These are phyloP conservation scores for Macrobrachium rosenbergii DNA, from an alignment of 1,140 invertebrate species.

Conservation along the genomic window DNA sequence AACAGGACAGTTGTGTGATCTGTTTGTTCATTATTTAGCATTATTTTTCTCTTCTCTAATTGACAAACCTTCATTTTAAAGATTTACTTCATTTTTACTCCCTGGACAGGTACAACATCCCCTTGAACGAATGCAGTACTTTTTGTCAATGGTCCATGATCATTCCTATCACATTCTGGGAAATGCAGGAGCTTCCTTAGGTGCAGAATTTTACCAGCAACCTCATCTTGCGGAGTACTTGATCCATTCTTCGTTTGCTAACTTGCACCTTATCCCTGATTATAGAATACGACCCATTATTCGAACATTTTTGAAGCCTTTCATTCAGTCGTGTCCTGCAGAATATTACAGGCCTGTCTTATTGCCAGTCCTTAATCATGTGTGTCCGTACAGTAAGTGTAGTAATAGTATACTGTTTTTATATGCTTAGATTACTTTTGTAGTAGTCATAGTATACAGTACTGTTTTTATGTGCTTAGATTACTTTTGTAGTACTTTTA, in stretches of 20 bases:
- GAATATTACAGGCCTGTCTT: conserved; percentile 82
- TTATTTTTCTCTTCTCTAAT: background rate
- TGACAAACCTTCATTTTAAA: background rate
- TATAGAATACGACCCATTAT: conserved; percentile 86
- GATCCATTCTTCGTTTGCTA: conserved; percentile 68
- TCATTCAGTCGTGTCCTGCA: conserved; percentile 86
- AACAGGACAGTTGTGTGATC: too few relatives aligned
- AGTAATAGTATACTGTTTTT: background rate
- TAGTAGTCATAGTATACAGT: background rate
- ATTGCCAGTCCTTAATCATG: conserved; percentile 81
- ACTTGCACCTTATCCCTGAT: conserved; percentile 80
- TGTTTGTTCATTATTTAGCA: too few relatives aligned
- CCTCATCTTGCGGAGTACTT: conserved; percentile 69
- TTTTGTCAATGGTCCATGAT: conserved; percentile 80
- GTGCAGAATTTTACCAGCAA: conserved; percentile 83
- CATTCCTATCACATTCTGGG: conserved; percentile 84
- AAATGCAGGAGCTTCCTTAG: conserved; percentile 82
- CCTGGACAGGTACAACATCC: conserved; percentile 72
- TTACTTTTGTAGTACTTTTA: too few relatives aligned
- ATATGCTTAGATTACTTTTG: too few relatives aligned
- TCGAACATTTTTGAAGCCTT: conserved; percentile 86
- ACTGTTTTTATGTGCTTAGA: too few relatives aligned
- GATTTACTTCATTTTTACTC: conserved; percentile 1
- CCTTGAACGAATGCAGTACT: conserved; percentile 85
- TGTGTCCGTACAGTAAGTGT: conserved; percentile 78